Percentiles rank a stretch among this genome's conserved stretches.
Evolutionary conservation across 2,888 invertebrate genomes (phyloP).

Genomic region (Cephonodes hylas): DNA sequence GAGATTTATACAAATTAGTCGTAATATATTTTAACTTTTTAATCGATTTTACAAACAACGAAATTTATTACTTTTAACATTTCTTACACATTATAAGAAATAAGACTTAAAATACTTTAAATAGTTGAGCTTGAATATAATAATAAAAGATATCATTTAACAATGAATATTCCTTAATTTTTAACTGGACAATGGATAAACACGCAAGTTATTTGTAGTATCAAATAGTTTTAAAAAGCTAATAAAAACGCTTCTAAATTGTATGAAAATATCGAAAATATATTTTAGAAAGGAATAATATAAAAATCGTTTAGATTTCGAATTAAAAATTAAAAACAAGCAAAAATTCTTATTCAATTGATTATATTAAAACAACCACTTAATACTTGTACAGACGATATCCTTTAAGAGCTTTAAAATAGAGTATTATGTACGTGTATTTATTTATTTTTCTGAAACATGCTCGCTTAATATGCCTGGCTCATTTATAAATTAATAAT

Average conservation of each 20-base stretch:
- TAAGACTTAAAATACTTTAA: conserved; percentile 5
- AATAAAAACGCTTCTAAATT: background rate
- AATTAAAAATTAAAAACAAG: background rate
- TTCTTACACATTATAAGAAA: background rate
- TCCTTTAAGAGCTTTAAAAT: background rate
- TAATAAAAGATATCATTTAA: conserved; percentile 4
- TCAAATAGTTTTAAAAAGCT: background rate
- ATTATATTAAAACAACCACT: background rate
- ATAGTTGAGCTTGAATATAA: conserved; percentile 7
- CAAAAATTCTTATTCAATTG: background rate
- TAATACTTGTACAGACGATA: background rate
- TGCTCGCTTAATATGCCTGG: background rate
- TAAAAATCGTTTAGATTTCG: background rate
- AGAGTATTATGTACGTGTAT: background rate
- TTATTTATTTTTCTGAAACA: background rate
- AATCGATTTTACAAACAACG: background rate
- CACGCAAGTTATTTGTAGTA: background rate
- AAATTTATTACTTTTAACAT: background rate
- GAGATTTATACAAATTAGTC: background rate
- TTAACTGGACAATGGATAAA: background rate
- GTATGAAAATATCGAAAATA: background rate
- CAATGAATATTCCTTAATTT: conserved; percentile 1
- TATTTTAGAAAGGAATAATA: background rate
- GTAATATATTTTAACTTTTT: background rate
- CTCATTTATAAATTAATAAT: no score